These are phyloP conservation scores for Willowsia nigromaculata DNA, from an alignment of 2,888 invertebrate species.

Conservation along the genomic window DNA sequence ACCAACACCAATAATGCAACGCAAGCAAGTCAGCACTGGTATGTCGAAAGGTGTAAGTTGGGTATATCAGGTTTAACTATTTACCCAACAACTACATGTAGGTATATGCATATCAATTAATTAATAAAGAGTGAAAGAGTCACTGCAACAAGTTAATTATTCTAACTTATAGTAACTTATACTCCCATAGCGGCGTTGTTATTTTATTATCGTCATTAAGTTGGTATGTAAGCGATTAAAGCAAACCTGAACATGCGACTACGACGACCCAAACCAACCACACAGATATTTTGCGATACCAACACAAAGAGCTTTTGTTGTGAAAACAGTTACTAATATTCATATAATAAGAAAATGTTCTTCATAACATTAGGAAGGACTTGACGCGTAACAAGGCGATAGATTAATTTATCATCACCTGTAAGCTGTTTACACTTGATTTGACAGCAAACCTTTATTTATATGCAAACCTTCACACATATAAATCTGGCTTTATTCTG, in stretches of 20 bases:
- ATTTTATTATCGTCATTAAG: too few relatives aligned
- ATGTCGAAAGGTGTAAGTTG: slow-evolving; percentile 15
- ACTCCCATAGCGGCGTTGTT: too few relatives aligned
- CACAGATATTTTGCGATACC: too few relatives aligned
- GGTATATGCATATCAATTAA: slow-evolving; percentile 39
- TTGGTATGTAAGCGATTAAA: too few relatives aligned
- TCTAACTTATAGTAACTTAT: too few relatives aligned
- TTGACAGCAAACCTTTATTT: slow-evolving; percentile 25
- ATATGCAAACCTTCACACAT: not conserved
- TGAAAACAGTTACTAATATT: not conserved
- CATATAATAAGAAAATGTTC: not conserved
- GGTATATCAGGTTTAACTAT: too few relatives aligned
- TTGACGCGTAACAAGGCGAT: not conserved
- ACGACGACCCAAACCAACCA: too few relatives aligned
- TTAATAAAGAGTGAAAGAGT: slow-evolving; percentile 43
- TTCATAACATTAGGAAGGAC: not conserved
- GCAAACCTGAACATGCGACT: too few relatives aligned
- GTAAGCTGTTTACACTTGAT: slow-evolving; percentile 54
- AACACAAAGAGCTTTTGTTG: too few relatives aligned
- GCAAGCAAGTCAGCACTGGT: slow-evolving; percentile 30
- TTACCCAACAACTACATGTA: slow-evolving; percentile 51
- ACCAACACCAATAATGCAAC: too few relatives aligned
- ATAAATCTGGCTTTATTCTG: not conserved
- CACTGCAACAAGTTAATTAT: slow-evolving; percentile 50
- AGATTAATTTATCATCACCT: slow-evolving; percentile 47